phyloP scores from a whole-genome alignment of 2,888 invertebrate genomes.

The Scaptomyza parva region DNA sequence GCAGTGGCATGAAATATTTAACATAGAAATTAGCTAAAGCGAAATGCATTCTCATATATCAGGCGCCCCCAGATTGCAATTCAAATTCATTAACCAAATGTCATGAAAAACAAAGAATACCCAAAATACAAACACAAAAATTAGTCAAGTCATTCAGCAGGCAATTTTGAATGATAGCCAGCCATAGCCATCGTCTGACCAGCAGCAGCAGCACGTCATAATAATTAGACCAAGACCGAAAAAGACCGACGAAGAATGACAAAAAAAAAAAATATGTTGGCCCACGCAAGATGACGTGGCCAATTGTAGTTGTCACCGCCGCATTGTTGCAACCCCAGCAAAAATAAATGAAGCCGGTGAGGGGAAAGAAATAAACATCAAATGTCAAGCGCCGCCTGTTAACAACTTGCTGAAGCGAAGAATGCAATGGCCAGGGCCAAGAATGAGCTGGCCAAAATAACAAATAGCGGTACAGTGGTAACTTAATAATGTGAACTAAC shows the following conservation, averaged over 20 bases:
- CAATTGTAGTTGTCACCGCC: constrained; percentile 20
- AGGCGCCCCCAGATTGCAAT: constrained; percentile 37
- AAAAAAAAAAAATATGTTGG: constrained; percentile 31
- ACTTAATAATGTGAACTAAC: constrained; percentile 1
- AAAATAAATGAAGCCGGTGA: too few species aligned
- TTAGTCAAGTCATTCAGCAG: constrained; percentile 54
- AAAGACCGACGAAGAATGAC: too few species aligned
- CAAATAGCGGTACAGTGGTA: constrained; percentile 3
- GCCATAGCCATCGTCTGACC: constrained; percentile 2
- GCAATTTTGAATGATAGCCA: constrained; percentile 21
- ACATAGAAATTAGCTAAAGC: constrained; percentile 34
- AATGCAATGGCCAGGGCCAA: constrained; percentile 42
- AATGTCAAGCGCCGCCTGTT: constrained; percentile 45
- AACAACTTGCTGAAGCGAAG: constrained; percentile 13
- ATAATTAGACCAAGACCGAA: constrained; percentile 77
- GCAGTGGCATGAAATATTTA: constrained; percentile 1
- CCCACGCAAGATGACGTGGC: constrained; percentile 50
- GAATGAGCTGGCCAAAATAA: constrained; percentile 36
- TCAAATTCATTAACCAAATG: constrained; percentile 65
- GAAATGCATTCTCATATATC: constrained; percentile 33
- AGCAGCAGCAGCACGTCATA: constrained; percentile 52
- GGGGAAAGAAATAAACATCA: constrained; percentile 26
- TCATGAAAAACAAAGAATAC: constrained; percentile 7
- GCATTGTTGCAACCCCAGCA: constrained; percentile 52
- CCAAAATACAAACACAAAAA: constrained; percentile 37